Base-by-base conservation (phyloP, 2,888 invertebrate genomes). In the Incurvaria masculella region DNA sequence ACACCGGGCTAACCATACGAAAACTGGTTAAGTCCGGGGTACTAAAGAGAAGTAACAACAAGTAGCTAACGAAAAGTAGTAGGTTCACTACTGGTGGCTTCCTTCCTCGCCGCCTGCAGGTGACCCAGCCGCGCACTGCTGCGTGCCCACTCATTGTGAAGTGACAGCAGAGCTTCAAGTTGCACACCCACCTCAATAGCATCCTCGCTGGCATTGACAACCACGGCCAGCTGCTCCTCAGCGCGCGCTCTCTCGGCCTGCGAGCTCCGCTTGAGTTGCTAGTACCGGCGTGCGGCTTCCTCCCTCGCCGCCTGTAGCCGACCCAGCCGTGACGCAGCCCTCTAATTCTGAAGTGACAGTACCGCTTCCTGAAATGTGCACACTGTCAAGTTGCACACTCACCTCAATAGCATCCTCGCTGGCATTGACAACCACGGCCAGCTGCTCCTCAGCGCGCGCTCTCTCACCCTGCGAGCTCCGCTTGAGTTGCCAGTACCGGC, bases 181-280 rank as follows among this genome's bases (percentile, higher is more conserved):
- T 27, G 14, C 27, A 27, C 14, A 27, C 11, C 57, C 54, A 83
- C 83, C 66, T 80, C 71, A 39, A 81, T 78, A 44, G 79, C 69
- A 47, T 80, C 72, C 55, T 84, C 82, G 55, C 88, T 86, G 33
- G 73, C 66, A 42, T 86, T 81, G 10, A 85, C 86, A 61, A 89
- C 69, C 19, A 74, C 54, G 19, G 80, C 82, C 23, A 91, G 65
- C 52, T 81, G 79, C 18, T 76, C 65, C 21, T 76, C 71, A 49
- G 84, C 83, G 6, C 65, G 61, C 5, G 64, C 68, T 50, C 76
- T 69, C 47, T 80, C 76, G 1, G 62, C 53, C 49, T 82, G 81
- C 5, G 84, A 71, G n/a, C 76, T 72, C 16, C 58, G 66, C 55
- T 85, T 85, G 59, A 83, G 66, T 57, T 68, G 73, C 53, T 69